These are phyloP conservation scores for Struthidea cinerea DNA, from an alignment of 2,113 vertebrate species.

Conservation along the genomic window DNA sequence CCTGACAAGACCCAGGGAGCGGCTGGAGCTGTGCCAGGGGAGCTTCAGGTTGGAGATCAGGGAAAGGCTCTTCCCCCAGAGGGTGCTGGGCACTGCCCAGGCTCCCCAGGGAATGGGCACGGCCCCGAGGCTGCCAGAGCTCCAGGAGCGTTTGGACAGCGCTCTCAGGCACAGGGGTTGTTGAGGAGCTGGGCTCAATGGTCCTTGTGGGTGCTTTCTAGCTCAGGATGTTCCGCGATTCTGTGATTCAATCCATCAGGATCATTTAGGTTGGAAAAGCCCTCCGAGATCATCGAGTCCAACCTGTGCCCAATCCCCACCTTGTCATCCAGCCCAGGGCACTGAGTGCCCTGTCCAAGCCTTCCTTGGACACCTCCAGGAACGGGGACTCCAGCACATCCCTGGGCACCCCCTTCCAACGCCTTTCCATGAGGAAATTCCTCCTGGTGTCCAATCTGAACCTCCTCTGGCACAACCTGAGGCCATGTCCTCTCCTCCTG, in stretches of 20 bases:
- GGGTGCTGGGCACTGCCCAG: not conserved
- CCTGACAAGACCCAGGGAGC: accelerated
- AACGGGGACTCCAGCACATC: accelerated
- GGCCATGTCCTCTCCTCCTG: not conserved
- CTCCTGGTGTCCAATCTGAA: not conserved
- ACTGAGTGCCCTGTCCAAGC: accelerated
- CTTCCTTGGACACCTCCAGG: not conserved
- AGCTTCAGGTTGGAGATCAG: accelerated
- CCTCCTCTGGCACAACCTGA: not conserved
- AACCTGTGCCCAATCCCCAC: accelerated
- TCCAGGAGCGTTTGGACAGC: not conserved
- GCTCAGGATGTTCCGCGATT: not conserved
- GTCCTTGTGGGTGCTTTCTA: no score
- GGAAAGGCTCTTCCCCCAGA: not conserved
- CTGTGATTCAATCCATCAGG: not conserved
- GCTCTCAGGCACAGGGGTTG: accelerated
- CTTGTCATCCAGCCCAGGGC: not conserved
- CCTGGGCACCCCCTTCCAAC: no score
- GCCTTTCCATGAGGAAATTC: not conserved
- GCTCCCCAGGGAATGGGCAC: not conserved
- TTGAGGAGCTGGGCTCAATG: not conserved
- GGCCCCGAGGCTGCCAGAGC: not conserved
- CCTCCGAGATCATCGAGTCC: accelerated
- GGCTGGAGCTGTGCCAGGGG: not conserved
- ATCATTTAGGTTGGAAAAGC: not conserved